phyloP scores from a whole-genome alignment of 2,113 vertebrate genomes.

The Todiramphus saurophagus region DNA sequence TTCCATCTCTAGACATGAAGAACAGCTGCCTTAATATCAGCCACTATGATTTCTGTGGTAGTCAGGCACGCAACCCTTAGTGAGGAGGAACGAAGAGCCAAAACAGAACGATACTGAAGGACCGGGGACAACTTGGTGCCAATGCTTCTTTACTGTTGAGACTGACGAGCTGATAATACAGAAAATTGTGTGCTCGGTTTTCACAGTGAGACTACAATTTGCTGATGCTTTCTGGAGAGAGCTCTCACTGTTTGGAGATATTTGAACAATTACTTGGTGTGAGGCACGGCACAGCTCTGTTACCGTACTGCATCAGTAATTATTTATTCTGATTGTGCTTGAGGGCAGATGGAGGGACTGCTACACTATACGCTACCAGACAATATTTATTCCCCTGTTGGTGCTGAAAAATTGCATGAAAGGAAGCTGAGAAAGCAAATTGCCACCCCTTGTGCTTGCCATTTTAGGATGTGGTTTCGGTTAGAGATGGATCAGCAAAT shows the following conservation, averaged over 20 bases:
- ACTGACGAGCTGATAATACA: background rate
- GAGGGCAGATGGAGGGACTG: background rate
- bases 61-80: background rate
- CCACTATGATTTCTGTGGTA: background rate
- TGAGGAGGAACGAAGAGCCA: background rate
- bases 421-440: background rate
- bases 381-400: background rate
- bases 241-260: conserved; percentile 4
- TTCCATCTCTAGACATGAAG: background rate
- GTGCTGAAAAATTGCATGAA: background rate
- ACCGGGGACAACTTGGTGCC: background rate
- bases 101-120: background rate
- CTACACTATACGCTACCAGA: background rate
- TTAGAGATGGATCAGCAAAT: background rate
- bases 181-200: conserved; percentile 1
- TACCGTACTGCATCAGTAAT: background rate
- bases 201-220: conserved; percentile 29
- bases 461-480: background rate
- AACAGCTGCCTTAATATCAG: background rate
- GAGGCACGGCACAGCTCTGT: background rate
- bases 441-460: background rate
- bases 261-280: conserved; percentile 12
- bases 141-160: background rate
- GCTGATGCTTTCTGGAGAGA: background rate
- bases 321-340: conserved; percentile 16